Evolutionary conservation across 2,797 vertebrate species (phyloP).

Genomic region (Epinephelus malabaricus): DNA sequence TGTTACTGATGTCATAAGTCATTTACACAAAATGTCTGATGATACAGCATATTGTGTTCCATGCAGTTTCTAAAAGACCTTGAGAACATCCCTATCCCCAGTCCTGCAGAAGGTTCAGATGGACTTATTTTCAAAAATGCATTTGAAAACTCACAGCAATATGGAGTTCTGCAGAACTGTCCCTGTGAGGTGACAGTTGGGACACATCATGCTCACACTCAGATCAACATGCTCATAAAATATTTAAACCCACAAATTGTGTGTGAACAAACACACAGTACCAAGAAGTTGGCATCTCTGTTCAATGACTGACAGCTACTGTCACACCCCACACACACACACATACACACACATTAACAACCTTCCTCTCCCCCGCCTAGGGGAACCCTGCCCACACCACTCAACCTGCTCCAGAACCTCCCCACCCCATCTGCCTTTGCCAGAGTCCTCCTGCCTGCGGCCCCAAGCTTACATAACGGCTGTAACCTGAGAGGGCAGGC

Average conservation of each 20-base stretch:
- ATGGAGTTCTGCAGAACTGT: no score
- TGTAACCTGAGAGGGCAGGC: slow-evolving; percentile 9
- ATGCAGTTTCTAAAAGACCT: no score
- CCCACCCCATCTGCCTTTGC: not conserved
- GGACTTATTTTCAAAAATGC: no score
- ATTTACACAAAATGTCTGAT: no score
- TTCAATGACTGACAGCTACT: not conserved
- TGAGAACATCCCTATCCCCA: no score
- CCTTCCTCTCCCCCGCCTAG: not conserved
- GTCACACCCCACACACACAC: not conserved
- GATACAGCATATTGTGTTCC: no score
- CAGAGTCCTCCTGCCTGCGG: slow-evolving; percentile 4
- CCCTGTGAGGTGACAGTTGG: no score
- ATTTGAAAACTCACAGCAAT: no score
- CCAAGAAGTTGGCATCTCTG: not conserved
- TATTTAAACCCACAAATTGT: not conserved
- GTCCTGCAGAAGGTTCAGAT: no score
- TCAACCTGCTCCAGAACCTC: not conserved
- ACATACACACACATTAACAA: not conserved
- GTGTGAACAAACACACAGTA: not conserved
- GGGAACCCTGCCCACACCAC: not conserved
- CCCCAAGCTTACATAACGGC: not conserved
- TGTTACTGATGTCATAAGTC: no score
- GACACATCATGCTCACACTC: no score
- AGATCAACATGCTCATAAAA: not conserved